These are phyloP conservation scores for Apodemus agrarius DNA, from an alignment of 2,797 vertebrate genomes.

Conservation along the genomic window DNA sequence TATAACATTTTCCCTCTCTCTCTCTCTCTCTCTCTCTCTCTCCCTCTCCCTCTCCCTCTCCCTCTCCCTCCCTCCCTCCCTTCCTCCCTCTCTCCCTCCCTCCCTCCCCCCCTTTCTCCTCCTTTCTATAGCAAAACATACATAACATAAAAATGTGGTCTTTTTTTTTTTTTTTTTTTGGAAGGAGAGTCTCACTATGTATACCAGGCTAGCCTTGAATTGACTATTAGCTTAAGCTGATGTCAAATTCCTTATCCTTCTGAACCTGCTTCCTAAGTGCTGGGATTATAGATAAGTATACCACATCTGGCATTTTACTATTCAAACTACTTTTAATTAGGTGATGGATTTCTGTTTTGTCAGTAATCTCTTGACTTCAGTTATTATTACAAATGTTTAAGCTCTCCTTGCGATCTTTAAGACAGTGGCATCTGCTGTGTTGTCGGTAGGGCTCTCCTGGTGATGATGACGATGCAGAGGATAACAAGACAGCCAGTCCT, in stretches of 20 bases:
- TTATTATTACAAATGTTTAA: constrained; percentile 54
- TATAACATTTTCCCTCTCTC: not conserved
- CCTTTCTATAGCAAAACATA: not conserved
- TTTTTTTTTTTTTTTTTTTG: not conserved
- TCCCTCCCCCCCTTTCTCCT: no score
- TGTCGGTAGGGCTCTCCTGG: constrained; percentile 88
- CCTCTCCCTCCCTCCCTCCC: no score
- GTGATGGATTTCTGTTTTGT: constrained; percentile 27
- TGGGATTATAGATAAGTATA: not conserved
- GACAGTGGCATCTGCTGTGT: not conserved
- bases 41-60: no score
- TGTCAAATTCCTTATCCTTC: not conserved
- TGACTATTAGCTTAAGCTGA: not conserved
- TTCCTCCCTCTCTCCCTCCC: no score
- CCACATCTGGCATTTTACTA: not conserved
- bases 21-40: no score
- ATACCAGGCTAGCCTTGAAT: not conserved
- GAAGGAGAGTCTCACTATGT: not conserved
- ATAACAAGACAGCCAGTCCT: constrained; percentile 86
- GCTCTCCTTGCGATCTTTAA: constrained; percentile 25
- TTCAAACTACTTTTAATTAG: constrained; percentile 41
- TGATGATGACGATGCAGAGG: constrained; percentile 88
- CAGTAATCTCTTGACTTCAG: constrained; percentile 29
- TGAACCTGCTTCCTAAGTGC: not conserved
- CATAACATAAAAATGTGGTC: not conserved